phyloP scores from a whole-genome alignment of 2,888 invertebrate genomes.

The Carabus problematicus region DNA sequence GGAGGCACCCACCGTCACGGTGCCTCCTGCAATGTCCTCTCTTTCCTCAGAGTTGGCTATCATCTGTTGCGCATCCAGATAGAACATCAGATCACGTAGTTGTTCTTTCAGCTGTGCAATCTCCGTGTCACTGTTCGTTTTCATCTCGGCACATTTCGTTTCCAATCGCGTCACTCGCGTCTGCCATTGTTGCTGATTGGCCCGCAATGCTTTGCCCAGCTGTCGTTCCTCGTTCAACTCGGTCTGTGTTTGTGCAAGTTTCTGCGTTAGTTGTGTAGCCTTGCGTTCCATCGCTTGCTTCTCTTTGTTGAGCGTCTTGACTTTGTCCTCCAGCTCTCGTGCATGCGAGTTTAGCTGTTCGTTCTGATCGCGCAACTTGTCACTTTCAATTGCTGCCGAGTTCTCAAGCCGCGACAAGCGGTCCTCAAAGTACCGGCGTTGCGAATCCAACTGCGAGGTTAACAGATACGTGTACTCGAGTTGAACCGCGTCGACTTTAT shows the following conservation, averaged over 20 bases:
- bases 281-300: slow-evolving; percentile 71
- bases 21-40: slow-evolving; percentile 68
- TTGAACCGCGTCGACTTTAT: slow-evolving; percentile 94
- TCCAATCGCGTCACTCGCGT: slow-evolving; percentile 66
- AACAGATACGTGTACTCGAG: slow-evolving; percentile 96
- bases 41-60: slow-evolving; percentile 51
- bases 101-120: slow-evolving; percentile 89
- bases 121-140: slow-evolving; percentile 66
- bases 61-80: slow-evolving; percentile 80
- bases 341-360: slow-evolving; percentile 53
- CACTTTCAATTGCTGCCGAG: slow-evolving; percentile 52
- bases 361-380: slow-evolving; percentile 65
- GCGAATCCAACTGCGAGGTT: slow-evolving; percentile 94
- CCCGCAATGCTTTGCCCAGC: slow-evolving; percentile 77
- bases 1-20: slow-evolving; percentile 65
- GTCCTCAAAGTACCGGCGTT: slow-evolving; percentile 91
- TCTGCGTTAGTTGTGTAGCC: slow-evolving; percentile 50
- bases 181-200: slow-evolving; percentile 79
- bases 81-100: slow-evolving; percentile 97
- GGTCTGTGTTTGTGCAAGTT: slow-evolving; percentile 69
- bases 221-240: slow-evolving; percentile 86
- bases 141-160: slow-evolving; percentile 58
- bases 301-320: slow-evolving; percentile 67
- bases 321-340: slow-evolving; percentile 62
- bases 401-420: slow-evolving; percentile 54